Evolutionary conservation across 2,888 invertebrate species (phyloP), one percentile per base, ranked within the genome.

Genomic region (Acronicta psi): DNA sequence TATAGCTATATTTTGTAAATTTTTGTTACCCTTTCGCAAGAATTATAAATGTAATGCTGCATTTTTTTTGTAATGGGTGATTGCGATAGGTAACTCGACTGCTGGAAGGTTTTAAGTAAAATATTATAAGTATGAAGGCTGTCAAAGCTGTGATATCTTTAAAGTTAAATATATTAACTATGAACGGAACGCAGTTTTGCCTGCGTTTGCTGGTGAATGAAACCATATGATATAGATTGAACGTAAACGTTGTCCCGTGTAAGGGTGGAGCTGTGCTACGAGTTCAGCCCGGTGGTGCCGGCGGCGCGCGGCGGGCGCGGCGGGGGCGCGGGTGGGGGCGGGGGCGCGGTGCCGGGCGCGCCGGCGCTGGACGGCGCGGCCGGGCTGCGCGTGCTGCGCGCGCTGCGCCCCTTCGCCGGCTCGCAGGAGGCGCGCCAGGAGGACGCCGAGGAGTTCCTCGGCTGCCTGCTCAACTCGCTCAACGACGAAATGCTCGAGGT

Each of bases 401-500:
- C 97, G 42, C 95, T 97, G 36, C 95, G 97, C 2, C 96, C 96
- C 76, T 93, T 93, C 88, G 88, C 90, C 13, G 94, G 93, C 69
- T 91, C 91, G 16, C 96, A 97, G 51, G 98, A 98, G 87, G 99
- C 98, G 0, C 95, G 98, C 17, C 99, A 99, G 88, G 99, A 99
- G 86, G 99, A 99, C 91, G 99, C 99, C 0, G 99, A 99, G 89
- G 99, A 99, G 87, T 99, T 99, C 91, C 95, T 99, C 2, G 97
- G 98, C 8, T 98, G 97, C 86, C 95, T 99, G 65, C 95, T 99
- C 20, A 99, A 99, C 91, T 98, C 98, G 23, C 95, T 99, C 55
- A 99, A 99, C 84, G 99, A 99, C 89, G 99, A 99, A 94, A 99
- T 99, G 98, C 95, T 98, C 2, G 98, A 98, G 95, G 97, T 98